A percentile compares a stretch with the other conserved stretches of the same genome.
Conservation (phyloP, 1,140 invertebrate species). For the Adelges cooleyi region DNA sequence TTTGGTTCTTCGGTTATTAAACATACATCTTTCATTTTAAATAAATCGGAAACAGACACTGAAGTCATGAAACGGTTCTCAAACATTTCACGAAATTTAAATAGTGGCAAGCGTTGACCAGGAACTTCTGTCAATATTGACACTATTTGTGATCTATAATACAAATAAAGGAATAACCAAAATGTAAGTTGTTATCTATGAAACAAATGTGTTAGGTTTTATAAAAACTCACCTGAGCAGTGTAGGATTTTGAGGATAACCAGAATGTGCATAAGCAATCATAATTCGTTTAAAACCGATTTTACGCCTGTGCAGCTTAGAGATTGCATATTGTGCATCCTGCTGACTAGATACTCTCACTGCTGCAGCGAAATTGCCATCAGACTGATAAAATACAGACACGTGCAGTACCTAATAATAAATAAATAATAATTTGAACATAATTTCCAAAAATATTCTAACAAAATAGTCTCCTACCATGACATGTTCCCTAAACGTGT, state of each 20-base stretch:
- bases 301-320: slow-evolving; percentile 67
- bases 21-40: slow-evolving; percentile 66
- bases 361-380: slow-evolving; percentile 54
- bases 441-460: neutral
- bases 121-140: slow-evolving; percentile 56
- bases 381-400: slow-evolving; percentile 52
- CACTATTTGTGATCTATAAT: slow-evolving; percentile 43
- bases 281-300: slow-evolving; percentile 70
- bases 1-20: slow-evolving; percentile 56
- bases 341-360: slow-evolving; percentile 51
- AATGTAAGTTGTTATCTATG: neutral
- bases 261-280: slow-evolving; percentile 57
- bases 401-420: slow-evolving; percentile 50
- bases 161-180: neutral
- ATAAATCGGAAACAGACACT: slow-evolving; percentile 67
- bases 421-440: neutral
- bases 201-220: neutral
- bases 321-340: slow-evolving; percentile 71
- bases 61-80: slow-evolving; percentile 68
- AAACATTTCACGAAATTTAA: slow-evolving; percentile 74
- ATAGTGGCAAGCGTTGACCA: slow-evolving; percentile 61
- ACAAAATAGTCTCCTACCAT: slow-evolving; percentile 1
- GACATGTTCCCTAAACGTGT: slow-evolving; percentile 21
- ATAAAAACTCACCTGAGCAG: slow-evolving; percentile 44
- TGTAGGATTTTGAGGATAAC: slow-evolving; percentile 48